Percentiles rank a stretch among this genome's conserved stretches.
These are phyloP conservation scores for Drosophila helvetica DNA, from an alignment of 2,888 invertebrate species.

Conservation along the genomic window DNA sequence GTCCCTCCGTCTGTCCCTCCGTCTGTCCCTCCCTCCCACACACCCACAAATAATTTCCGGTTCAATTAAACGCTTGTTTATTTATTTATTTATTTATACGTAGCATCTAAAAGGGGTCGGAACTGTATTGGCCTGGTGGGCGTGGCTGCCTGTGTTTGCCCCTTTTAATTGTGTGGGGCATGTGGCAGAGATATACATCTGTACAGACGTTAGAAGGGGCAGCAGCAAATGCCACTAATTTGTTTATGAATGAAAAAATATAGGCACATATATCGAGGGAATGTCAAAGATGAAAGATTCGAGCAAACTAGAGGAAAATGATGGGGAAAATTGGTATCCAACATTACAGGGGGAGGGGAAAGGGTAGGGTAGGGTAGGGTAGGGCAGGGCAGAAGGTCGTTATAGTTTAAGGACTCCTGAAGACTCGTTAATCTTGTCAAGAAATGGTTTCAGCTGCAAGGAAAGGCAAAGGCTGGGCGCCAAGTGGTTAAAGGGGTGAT, in stretches of 20 bases:
- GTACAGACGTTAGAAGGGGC: not conserved
- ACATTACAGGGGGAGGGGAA: not conserved
- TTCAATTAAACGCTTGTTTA: slow-evolving; percentile 78
- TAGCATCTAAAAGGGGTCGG: slow-evolving; percentile 34
- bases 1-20: too few relatives aligned
- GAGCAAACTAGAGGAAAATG: not conserved
- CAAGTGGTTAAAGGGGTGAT: slow-evolving; percentile 24
- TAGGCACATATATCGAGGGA: slow-evolving; percentile 14
- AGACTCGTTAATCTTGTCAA: slow-evolving; percentile 17
- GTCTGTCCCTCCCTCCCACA: slow-evolving; percentile 1
- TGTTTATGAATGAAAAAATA: slow-evolving; percentile 60
- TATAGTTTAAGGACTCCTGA: slow-evolving; percentile 1
- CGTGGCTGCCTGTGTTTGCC: slow-evolving; percentile 18
- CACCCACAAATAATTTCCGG: slow-evolving; percentile 67
- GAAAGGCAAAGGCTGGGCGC: slow-evolving; percentile 12
- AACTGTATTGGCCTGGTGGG: not conserved
- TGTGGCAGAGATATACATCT: not conserved
- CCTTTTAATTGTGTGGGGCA: slow-evolving; percentile 51
- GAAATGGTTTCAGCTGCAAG: slow-evolving; percentile 19
- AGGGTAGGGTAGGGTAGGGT: too few relatives aligned
- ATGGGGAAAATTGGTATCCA: not conserved
- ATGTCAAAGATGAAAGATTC: slow-evolving; percentile 33
- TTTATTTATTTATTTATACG: slow-evolving; percentile 75
- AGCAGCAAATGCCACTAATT: slow-evolving; percentile 51
- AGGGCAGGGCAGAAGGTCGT: not conserved